Conservation (phyloP, 2,888 invertebrate species). For the Perithous albicinctus region DNA sequence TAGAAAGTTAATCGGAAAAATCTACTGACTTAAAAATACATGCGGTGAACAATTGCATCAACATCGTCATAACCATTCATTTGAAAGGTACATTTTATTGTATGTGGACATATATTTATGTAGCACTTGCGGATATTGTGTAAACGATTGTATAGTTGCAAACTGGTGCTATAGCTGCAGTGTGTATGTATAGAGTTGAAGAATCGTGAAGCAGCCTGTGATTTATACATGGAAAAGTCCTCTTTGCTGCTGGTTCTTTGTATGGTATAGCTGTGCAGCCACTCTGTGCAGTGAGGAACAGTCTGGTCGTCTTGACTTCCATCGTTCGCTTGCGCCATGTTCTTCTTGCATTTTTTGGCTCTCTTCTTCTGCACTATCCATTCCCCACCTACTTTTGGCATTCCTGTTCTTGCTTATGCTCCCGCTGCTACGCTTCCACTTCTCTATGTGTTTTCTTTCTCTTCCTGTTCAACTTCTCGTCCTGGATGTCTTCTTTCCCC, state of each 20-base stretch:
- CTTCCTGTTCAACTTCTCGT: conserved; percentile 48
- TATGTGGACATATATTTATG: too few relatives aligned
- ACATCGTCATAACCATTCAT: too few relatives aligned
- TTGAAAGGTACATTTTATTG: too few relatives aligned
- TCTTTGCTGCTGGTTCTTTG: not conserved
- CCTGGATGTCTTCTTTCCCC: conserved; percentile 34
- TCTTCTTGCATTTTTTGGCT: not conserved
- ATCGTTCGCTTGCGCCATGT: conserved; percentile 18
- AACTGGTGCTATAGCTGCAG: not conserved
- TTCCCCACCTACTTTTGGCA: conserved; percentile 10
- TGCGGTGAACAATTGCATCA: too few relatives aligned
- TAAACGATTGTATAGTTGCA: not conserved
- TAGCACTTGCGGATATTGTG: not conserved
- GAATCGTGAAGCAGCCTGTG: not conserved
- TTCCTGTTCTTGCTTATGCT: conserved; percentile 1
- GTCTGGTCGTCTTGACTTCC: conserved; percentile 19
- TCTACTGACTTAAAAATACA: too few relatives aligned
- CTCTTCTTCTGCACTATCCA: conserved; percentile 1
- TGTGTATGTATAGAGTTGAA: not conserved
- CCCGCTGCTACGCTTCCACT: conserved; percentile 34
- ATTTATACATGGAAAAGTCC: conserved; percentile 10
- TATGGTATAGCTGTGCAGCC: not conserved
- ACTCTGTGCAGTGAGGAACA: not conserved
- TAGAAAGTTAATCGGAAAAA: too few relatives aligned
- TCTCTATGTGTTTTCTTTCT: conserved; percentile 18